These are phyloP conservation scores for Nebria salina DNA, from an alignment of 2,888 invertebrate genomes.

Conservation along the genomic window DNA sequence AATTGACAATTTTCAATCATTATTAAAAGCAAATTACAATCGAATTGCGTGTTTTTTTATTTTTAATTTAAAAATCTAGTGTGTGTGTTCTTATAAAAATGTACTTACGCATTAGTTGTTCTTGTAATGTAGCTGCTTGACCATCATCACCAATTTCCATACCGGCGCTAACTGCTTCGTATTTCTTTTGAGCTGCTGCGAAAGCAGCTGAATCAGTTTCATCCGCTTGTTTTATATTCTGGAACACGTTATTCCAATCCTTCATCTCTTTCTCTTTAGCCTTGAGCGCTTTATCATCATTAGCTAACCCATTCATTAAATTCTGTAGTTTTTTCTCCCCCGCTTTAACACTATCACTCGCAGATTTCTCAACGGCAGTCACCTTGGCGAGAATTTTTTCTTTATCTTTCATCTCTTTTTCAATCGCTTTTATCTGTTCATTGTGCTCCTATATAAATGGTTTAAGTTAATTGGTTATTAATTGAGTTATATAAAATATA, in stretches of 20 bases:
- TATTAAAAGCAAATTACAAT: background rate
- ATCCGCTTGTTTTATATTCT: slow-evolving; percentile 74
- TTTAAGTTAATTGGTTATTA: slow-evolving; percentile 9
- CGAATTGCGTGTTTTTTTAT: background rate
- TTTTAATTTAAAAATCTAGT: too few relatives aligned
- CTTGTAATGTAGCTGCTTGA: slow-evolving; percentile 84
- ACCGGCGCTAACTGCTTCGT: slow-evolving; percentile 87
- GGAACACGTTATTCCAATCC: slow-evolving; percentile 72
- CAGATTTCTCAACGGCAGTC: slow-evolving; percentile 71
- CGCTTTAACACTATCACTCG: slow-evolving; percentile 72
- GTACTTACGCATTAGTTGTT: slow-evolving; percentile 82
- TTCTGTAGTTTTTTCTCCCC: slow-evolving; percentile 76
- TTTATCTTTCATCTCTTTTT: slow-evolving; percentile 69
- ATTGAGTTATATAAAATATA: slow-evolving; percentile 58
- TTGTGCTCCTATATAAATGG: slow-evolving; percentile 70
- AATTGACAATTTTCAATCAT: too few relatives aligned
- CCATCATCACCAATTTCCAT: slow-evolving; percentile 81
- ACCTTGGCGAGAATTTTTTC: slow-evolving; percentile 76
- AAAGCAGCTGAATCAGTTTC: slow-evolving; percentile 74
- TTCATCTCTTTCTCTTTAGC: slow-evolving; percentile 70
- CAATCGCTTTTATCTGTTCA: slow-evolving; percentile 71
- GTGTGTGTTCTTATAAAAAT: background rate
- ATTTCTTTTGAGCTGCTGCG: slow-evolving; percentile 77
- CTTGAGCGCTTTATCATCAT: slow-evolving; percentile 72
- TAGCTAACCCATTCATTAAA: slow-evolving; percentile 72